Evolutionary conservation across 2,888 invertebrate species (phyloP).

Genomic region (Caenorhabditis japonica): DNA sequence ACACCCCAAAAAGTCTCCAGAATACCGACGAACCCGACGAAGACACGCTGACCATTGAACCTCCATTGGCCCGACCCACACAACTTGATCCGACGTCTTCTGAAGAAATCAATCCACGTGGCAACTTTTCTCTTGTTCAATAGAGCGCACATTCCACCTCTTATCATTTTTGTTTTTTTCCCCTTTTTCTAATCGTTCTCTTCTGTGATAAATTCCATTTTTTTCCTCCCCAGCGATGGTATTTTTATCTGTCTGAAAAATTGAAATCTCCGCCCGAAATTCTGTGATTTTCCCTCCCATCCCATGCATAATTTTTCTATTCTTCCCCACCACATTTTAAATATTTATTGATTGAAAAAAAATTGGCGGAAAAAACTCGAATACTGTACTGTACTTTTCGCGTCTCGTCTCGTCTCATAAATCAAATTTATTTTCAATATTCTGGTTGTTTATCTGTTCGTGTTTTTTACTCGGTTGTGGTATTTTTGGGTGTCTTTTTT

Average conservation of each 20-base stretch:
- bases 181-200: constrained; percentile 1
- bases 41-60: constrained; percentile 34
- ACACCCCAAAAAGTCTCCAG: constrained; percentile 33
- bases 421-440: constrained; percentile 26
- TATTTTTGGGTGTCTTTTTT: no score
- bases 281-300: background rate
- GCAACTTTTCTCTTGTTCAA: constrained; percentile 14
- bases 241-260: background rate
- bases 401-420: constrained; percentile 45
- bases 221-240: constrained; percentile 20
- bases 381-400: constrained; percentile 14
- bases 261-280: no score
- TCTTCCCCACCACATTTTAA: no score
- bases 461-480: no score
- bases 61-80: constrained; percentile 24
- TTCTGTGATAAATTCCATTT: constrained; percentile 29
- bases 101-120: background rate
- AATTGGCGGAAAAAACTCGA: no score
- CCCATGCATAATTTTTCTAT: constrained; percentile 13
- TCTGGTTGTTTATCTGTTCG: no score
- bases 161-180: constrained; percentile 10
- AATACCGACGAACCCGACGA: constrained; percentile 35
- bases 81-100: constrained; percentile 12
- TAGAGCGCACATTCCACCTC: background rate
- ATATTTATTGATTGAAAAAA: constrained; percentile 28